phyloP scores from a whole-genome alignment of 2,113 vertebrate genomes.

The Centropus bengalensis region DNA sequence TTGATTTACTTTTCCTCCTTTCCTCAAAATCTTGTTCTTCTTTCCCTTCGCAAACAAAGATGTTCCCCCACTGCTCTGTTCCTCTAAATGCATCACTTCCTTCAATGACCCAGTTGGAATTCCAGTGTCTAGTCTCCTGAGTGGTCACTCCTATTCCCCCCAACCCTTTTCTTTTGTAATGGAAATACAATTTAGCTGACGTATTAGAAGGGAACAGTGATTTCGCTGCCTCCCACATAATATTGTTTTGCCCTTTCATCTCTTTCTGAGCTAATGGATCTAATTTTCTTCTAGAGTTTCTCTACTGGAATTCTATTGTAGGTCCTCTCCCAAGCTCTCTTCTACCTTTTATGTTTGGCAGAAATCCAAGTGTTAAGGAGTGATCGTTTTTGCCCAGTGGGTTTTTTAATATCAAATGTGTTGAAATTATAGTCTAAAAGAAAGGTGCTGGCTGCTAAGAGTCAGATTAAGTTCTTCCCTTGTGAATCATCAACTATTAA shows the following conservation, averaged over 20 bases:
- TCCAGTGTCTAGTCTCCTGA: background rate
- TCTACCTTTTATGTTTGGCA: background rate
- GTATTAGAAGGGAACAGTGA: background rate
- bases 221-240: background rate
- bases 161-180: background rate
- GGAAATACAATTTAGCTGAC: background rate
- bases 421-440: background rate
- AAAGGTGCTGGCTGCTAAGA: background rate
- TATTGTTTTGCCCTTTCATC: background rate
- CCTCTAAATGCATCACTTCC: background rate
- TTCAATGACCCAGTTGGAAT: background rate
- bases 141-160: background rate
- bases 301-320: background rate
- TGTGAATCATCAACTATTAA: background rate
- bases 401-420: background rate
- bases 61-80: background rate
- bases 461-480: background rate
- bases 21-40: background rate
- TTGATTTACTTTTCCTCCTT: background rate
- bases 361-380: background rate
- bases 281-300: background rate
- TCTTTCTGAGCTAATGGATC: background rate
- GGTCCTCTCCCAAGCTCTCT: background rate
- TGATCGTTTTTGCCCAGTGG: background rate
- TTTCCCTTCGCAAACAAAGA: background rate